Base-by-base conservation (phyloP, 2,888 invertebrate genomes). In the Andrena haemorrhoa region DNA sequence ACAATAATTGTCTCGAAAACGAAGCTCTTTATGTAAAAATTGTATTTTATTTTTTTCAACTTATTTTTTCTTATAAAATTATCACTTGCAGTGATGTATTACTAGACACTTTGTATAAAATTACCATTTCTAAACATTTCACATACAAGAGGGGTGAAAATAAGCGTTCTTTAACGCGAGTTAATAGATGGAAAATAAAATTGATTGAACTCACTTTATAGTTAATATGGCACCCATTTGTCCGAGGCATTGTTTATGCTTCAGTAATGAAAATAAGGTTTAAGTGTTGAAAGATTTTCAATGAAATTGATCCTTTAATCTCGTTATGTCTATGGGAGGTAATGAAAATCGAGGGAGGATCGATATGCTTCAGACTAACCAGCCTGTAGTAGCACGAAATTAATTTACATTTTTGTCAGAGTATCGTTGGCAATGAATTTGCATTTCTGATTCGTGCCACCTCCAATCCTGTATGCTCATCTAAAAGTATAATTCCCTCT, bases 401-500 rank as follows among this genome's bases (percentile, higher is more conserved):
- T 80, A 87, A 89, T 90, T 90, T 88, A 87, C 89, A 89, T 90
- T 87, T 85, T 86, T 85, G 77, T 75, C 76, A 86, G 83, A 71
- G 87, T 89, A 87, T 88, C 88, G 88, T 74, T 86, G 84, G 84
- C 88, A 88, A 89, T 86, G 75, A 89, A 89, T 89, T 87, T 89
- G 84, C 89, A 89, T 89, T 84, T 83, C 84, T 86, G 84, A 86
- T 87, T 85, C 83, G 73, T 47, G 78, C 83, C 82, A 82, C 82
- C 83, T 68, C 71, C 83, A 84, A 87, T 83, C 84, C 79, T 70
- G 68, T 78, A 83, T 79, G 85, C 89, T 84, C 82, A 91, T 91
- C 83, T 91, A 78, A 91, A 91, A 91, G 90, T 91, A 89, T 89
- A 91, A 91, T 91, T 82, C 76, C 78, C 71, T 75, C 78, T 85